Evolutionary conservation across 53 echinoderm and acorn worm species (phyloP).

Genomic region (Echinarachnius parma): DNA sequence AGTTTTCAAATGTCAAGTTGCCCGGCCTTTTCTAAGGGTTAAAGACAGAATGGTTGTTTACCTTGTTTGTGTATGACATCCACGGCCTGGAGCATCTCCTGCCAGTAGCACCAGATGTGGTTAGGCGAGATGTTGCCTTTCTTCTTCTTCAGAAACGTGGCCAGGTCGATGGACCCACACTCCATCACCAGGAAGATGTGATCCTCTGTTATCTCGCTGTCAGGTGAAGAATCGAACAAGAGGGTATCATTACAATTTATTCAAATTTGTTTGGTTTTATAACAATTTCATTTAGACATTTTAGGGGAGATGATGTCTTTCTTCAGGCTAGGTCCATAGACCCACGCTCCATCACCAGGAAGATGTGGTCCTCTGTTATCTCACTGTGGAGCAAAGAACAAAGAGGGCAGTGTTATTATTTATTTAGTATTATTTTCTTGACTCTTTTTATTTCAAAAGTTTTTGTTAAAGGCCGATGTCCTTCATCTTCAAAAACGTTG

Average conservation of each 20-base stretch:
- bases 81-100: conserved; percentile 88
- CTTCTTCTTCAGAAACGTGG: conserved; percentile 78
- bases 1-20: too few relatives aligned
- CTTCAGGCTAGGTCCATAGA: neutral
- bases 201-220: conserved; percentile 81
- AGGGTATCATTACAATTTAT: too few relatives aligned
- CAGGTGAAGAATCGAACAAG: neutral
- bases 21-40: too few relatives aligned
- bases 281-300: too few relatives aligned
- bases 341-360: neutral
- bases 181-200: conserved; percentile 92
- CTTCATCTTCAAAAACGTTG: conserved; percentile 82
- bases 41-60: too few relatives aligned
- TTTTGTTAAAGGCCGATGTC: too few relatives aligned
- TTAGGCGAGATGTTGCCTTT: conserved; percentile 62
- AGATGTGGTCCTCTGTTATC: neutral
- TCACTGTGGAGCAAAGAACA: too few relatives aligned
- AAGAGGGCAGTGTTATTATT: too few relatives aligned
- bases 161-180: conserved; percentile 88
- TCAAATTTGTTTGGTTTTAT: too few relatives aligned
- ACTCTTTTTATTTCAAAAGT: too few relatives aligned
- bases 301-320: too few relatives aligned
- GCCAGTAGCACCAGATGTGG: conserved; percentile 78
- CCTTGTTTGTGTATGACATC: conserved; percentile 90
- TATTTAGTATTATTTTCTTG: too few relatives aligned